Conservation (phyloP, 1,140 invertebrate species). For the Nixonia krombeini region DNA sequence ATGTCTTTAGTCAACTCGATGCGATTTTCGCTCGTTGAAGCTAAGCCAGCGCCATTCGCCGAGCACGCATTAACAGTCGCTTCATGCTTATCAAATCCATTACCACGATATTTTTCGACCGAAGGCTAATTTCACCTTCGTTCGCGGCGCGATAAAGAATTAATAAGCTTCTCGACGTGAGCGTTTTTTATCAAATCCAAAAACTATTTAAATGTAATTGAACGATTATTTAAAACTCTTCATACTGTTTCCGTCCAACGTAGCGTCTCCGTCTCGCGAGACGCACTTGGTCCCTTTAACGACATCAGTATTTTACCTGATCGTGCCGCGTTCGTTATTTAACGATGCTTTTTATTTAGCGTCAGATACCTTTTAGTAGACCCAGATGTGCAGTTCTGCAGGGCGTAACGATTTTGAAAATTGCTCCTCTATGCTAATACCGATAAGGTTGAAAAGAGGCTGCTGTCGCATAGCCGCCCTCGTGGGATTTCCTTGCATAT, state of each 20-base stretch:
- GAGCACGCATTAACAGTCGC: constrained; percentile 34
- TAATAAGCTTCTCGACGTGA: constrained; percentile 5
- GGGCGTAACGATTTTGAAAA: constrained; percentile 69
- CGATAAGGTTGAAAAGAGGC: constrained; percentile 62
- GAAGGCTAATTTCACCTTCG: no score
- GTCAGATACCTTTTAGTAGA: constrained; percentile 62
- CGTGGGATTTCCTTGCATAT: constrained; percentile 57
- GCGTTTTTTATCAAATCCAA: no score
- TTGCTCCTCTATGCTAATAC: constrained; percentile 70
- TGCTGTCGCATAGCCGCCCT: constrained; percentile 46
- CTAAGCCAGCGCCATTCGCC: constrained; percentile 17
- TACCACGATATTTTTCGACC: no score
- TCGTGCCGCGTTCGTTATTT: constrained; percentile 53
- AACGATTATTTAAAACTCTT: no score
- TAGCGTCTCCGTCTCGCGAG: constrained; percentile 19
- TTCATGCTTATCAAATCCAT: no score
- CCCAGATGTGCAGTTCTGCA: constrained; percentile 63
- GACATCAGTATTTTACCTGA: constrained; percentile 21
- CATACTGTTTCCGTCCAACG: no score
- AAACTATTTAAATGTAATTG: no score
- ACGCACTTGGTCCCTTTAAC: constrained; percentile 28
- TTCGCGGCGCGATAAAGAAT: no score
- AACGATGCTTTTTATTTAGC: constrained; percentile 59
- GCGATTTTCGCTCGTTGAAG: constrained; percentile 33
- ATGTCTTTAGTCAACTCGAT: constrained; percentile 57